A percentile compares a stretch with the other conserved stretches of the same genome.
These are phyloP conservation scores for Chondrosia reniformis DNA, from an alignment of 37 sponge, comb jelly and placozoan species.

Conservation along the genomic window DNA sequence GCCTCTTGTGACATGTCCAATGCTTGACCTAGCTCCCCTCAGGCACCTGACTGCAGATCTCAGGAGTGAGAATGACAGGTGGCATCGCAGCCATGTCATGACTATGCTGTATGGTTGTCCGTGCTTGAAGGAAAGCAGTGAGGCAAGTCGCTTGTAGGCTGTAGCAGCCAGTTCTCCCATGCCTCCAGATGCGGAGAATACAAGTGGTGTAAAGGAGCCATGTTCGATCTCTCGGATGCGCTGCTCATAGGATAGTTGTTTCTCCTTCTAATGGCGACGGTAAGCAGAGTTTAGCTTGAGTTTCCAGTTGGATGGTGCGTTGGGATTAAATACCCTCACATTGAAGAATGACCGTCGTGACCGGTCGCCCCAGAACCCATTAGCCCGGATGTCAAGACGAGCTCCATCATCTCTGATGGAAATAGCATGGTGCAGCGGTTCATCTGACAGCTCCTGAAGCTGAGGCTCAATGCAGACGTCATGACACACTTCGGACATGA, in stretches of 20 bases:
- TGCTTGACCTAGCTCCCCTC: too few relatives aligned
- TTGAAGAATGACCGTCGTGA: not conserved
- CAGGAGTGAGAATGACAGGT: constrained; percentile 1
- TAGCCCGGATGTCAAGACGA: not conserved
- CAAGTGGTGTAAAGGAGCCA: constrained; percentile 10
- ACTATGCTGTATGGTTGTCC: too few relatives aligned
- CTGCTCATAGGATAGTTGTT: not conserved
- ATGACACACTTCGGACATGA: not conserved
- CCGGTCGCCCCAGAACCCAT: not conserved
- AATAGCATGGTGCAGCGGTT: not conserved
- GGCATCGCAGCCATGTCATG: not conserved
- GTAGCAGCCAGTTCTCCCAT: not conserved
- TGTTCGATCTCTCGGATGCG: not conserved
- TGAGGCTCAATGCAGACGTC: not conserved
- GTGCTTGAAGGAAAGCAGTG: not conserved
- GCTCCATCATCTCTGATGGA: not conserved
- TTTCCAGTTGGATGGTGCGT: too few relatives aligned
- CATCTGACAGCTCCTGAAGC: not conserved
- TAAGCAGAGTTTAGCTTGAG: too few relatives aligned
- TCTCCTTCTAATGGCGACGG: too few relatives aligned
- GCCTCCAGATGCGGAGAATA: not conserved
- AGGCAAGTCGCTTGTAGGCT: not conserved
- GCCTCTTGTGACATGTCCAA: too few relatives aligned
- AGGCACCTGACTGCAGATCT: too few relatives aligned
- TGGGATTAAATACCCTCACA: too few relatives aligned